A percentile compares a stretch with the other conserved stretches of the same genome.
Conservation (phyloP, 2,888 invertebrate genomes). For the Lamellibrachia satsuma region DNA sequence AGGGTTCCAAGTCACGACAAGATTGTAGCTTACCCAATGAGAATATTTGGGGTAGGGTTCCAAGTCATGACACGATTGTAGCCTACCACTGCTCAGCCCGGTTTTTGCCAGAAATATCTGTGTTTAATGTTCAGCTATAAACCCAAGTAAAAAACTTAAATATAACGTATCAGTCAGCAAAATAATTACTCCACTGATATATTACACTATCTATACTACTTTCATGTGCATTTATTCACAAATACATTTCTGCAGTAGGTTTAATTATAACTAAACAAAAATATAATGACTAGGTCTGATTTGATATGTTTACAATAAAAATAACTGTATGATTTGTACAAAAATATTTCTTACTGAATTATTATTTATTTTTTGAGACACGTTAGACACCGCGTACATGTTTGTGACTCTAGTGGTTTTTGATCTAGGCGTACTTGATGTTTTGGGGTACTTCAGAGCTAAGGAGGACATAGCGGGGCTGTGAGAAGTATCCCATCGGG, state of each 20-base stretch:
- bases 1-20: too few relatives aligned
- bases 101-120: neutral
- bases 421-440: neutral
- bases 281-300: neutral
- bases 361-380: neutral
- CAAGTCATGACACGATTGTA: neutral
- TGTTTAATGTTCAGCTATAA: neutral
- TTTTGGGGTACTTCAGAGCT: neutral
- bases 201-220: too few relatives aligned
- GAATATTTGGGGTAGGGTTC: neutral
- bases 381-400: too few relatives aligned
- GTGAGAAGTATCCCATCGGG: slow-evolving; percentile 30
- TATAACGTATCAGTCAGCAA: too few relatives aligned
- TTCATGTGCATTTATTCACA: too few relatives aligned
- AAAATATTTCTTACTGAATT: neutral
- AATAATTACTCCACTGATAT: too few relatives aligned
- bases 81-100: neutral
- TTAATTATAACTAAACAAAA: neutral
- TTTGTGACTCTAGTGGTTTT: too few relatives aligned
- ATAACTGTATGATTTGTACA: neutral
- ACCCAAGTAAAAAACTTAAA: neutral
- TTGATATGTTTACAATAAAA: neutral
- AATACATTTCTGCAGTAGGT: too few relatives aligned
- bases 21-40: neutral
- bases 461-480: slow-evolving; percentile 33